phyloP scores from a whole-genome alignment of 2,888 invertebrate species.

The Arge pagana region DNA sequence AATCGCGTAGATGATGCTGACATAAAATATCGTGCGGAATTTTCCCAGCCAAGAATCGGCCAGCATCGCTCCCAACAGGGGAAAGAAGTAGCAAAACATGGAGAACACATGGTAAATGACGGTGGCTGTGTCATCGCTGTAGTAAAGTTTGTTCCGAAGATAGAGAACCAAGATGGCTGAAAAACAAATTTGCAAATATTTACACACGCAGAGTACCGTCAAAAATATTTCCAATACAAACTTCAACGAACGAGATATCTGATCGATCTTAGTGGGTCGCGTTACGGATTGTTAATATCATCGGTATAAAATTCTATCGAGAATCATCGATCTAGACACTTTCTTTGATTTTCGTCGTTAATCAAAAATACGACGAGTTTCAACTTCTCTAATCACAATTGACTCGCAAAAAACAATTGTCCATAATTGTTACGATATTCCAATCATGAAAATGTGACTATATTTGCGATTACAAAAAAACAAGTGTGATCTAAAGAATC shows the following conservation, averaged over 20 bases:
- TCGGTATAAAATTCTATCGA: too few relatives aligned
- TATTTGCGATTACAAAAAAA: too few relatives aligned
- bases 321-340: too few relatives aligned
- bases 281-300: too few relatives aligned
- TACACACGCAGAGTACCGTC: too few relatives aligned
- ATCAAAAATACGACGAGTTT: too few relatives aligned
- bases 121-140: constrained; percentile 75
- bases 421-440: neutral
- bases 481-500: constrained; percentile 21
- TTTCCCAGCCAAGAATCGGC: constrained; percentile 93
- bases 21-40: constrained; percentile 86
- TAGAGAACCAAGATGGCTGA: constrained; percentile 92
- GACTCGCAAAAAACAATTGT: neutral
- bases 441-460: too few relatives aligned
- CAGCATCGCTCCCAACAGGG: constrained; percentile 87
- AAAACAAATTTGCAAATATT: too few relatives aligned
- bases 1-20: constrained; percentile 83
- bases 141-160: constrained; percentile 77
- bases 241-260: too few relatives aligned
- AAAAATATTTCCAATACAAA: too few relatives aligned
- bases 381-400: constrained; percentile 11
- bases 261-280: too few relatives aligned
- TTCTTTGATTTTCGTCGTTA: too few relatives aligned
- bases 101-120: constrained; percentile 88
- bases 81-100: constrained; percentile 88